These are phyloP conservation scores for Takifugu bimaculatus DNA, from an alignment of 2,113 vertebrate species.

Conservation along the genomic window DNA sequence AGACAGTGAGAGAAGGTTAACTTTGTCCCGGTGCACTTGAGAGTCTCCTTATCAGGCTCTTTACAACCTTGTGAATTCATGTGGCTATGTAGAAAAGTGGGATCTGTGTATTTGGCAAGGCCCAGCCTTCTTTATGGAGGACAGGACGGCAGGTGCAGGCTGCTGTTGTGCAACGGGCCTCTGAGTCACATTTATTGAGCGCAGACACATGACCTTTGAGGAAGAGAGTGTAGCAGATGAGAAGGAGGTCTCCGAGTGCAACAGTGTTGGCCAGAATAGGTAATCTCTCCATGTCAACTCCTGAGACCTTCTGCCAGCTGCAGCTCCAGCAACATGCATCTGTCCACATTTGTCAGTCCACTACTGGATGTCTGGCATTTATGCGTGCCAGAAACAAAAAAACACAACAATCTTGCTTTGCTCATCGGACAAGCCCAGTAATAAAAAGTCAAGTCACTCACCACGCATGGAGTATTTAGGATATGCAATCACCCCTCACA, in stretches of 20 bases:
- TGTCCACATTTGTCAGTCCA: constrained; percentile 73
- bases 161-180: constrained; percentile 58
- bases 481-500: constrained; percentile 19
- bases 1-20: constrained; percentile 44
- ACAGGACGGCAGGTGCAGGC: constrained; percentile 60
- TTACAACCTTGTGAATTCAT: constrained; percentile 53
- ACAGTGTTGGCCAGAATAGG: constrained; percentile 37
- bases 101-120: constrained; percentile 17
- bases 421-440: constrained; percentile 26
- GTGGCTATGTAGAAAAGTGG: constrained; percentile 36
- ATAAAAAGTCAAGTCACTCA: constrained; percentile 8
- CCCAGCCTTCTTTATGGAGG: constrained; percentile 31
- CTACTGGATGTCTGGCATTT: constrained; percentile 50
- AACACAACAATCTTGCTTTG: constrained; percentile 61
- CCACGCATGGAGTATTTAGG: constrained; percentile 12
- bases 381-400: constrained; percentile 41
- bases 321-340: constrained; percentile 60
- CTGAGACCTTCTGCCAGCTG: constrained; percentile 68
- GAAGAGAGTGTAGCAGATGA: constrained; percentile 56
- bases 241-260: background rate
- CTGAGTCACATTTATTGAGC: constrained; percentile 54
- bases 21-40: constrained; percentile 42
- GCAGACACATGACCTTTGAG: constrained; percentile 63
- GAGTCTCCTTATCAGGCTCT: constrained; percentile 54
- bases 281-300: constrained; percentile 66